Percentiles rank a stretch among this genome's conserved stretches.
These are phyloP conservation scores for Crotophaga sulcirostris DNA, from an alignment of 2,113 vertebrate genomes.

Conservation along the genomic window DNA sequence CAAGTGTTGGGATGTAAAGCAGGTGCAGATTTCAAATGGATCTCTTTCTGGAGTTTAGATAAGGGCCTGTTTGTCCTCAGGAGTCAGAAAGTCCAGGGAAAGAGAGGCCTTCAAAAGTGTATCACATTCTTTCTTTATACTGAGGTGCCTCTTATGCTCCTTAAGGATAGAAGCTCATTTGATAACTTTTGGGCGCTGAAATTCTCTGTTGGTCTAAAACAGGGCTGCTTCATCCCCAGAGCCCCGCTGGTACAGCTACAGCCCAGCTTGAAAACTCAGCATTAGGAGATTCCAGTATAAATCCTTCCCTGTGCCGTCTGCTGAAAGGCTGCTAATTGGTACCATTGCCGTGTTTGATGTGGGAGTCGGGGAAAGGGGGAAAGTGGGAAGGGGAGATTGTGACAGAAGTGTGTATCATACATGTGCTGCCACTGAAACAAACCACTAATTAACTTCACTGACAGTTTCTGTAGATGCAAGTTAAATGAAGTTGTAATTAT, in stretches of 20 bases:
- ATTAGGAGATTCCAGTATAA: background rate
- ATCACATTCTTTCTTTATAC: slow-evolving; percentile 31
- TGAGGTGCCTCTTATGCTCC: slow-evolving; percentile 53
- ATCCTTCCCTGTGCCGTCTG: background rate
- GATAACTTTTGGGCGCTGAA: background rate
- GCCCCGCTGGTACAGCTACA: background rate
- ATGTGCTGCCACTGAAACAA: background rate
- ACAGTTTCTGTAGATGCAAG: background rate
- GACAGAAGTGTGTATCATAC: background rate
- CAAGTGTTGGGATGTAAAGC: slow-evolving; percentile 23
- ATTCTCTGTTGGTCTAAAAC: slow-evolving; percentile 3
- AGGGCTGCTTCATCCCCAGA: background rate
- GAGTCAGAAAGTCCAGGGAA: slow-evolving; percentile 24
- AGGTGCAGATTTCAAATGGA: slow-evolving; percentile 41
- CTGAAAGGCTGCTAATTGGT: background rate
- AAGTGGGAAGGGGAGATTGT: background rate
- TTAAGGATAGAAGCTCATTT: slow-evolving; percentile 7
- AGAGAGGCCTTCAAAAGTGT: slow-evolving; percentile 21
- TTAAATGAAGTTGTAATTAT: background rate
- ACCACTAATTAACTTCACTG: background rate
- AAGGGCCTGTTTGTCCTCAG: slow-evolving; percentile 36
- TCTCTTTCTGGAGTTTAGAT: slow-evolving; percentile 27
- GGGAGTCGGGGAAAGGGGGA: background rate
- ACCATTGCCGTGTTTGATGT: background rate
- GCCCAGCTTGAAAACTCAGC: background rate